Conservation (phyloP, 23 tunicate genomes). For the Phallusia fumigata region DNA sequence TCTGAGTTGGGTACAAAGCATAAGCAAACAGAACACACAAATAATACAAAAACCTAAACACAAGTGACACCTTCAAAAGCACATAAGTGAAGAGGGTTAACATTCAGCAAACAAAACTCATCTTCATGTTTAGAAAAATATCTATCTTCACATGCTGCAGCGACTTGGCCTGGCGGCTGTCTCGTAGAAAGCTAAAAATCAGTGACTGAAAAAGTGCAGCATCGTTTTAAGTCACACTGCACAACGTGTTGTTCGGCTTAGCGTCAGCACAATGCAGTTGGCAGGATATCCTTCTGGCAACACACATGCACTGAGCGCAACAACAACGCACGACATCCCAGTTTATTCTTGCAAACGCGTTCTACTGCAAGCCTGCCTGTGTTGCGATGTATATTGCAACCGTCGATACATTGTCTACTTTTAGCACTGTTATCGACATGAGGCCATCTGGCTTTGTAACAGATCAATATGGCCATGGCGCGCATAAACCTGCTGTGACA, state of each 20-base stretch:
- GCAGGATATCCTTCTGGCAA: conserved; percentile 31
- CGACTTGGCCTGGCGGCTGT: no score
- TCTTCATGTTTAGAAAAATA: no score
- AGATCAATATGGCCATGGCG: no score
- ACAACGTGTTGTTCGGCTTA: not conserved
- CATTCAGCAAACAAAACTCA: no score
- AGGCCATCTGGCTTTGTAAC: no score
- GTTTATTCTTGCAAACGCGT: not conserved
- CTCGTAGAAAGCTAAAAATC: no score
- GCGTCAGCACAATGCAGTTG: not conserved
- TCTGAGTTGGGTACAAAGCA: conserved; percentile 25
- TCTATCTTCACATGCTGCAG: no score
- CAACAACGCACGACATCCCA: not conserved
- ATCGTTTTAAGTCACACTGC: no score
- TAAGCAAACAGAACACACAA: not conserved
- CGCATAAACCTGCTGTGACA: no score
- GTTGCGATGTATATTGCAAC: not conserved
- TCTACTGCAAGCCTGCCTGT: not conserved
- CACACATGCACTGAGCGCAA: conserved; percentile 3
- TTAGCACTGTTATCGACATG: not conserved
- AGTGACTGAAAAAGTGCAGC: no score
- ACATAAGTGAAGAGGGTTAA: no score
- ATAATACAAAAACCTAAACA: not conserved
- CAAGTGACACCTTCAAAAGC: not conserved
- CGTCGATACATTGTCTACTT: not conserved